Evolutionary conservation across 2,888 invertebrate species (phyloP).

Genomic region (Tetranychus piercei): DNA sequence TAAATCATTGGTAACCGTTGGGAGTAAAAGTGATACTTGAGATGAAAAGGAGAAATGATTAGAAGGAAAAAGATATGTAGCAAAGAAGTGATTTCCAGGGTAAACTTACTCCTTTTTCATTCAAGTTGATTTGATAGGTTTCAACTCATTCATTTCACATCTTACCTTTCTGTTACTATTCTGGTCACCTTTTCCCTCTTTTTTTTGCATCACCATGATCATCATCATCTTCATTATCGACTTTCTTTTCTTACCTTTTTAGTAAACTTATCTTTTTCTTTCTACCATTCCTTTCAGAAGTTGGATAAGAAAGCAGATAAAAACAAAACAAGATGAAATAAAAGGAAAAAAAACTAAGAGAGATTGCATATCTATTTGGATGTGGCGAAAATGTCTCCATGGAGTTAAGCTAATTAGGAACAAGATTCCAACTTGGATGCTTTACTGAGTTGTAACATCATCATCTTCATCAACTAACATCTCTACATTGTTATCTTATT

Average conservation of each 20-base stretch:
- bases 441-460: not conserved
- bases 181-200: not conserved
- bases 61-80: not conserved
- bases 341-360: not conserved
- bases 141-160: not conserved
- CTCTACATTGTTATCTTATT: not conserved
- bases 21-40: constrained; percentile 1
- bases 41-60: not conserved
- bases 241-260: not conserved
- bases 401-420: constrained; percentile 1
- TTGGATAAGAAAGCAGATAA: not conserved
- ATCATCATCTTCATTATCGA: not conserved
- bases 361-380: not conserved
- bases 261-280: not conserved
- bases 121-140: not conserved
- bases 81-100: not conserved
- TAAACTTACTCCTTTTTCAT: not conserved
- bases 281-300: not conserved
- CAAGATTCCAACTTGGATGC: not conserved
- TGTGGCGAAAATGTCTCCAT: not conserved
- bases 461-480: not conserved
- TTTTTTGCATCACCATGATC: not conserved
- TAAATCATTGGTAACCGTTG: not conserved
- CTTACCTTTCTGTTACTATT: not conserved
- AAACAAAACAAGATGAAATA: not conserved